A percentile compares a stretch with the other conserved stretches of the same genome.
Conservation (phyloP, 2,888 invertebrate species). For the Drosophila suboccidentalis region DNA sequence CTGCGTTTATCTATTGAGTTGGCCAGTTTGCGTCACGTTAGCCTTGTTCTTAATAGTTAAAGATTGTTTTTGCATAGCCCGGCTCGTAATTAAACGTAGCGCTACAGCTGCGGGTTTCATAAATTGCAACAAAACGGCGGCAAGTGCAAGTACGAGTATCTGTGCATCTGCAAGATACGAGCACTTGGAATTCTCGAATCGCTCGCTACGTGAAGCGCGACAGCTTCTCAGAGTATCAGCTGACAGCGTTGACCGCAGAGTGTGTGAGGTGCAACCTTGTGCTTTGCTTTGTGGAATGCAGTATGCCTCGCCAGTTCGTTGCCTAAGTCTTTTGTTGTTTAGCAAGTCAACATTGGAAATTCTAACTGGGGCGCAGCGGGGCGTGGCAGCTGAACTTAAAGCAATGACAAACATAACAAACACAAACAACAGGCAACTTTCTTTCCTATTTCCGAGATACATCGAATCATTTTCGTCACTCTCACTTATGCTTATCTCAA, state of each 20-base stretch:
- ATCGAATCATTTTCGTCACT: conserved; percentile 50
- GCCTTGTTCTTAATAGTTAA: conserved; percentile 76
- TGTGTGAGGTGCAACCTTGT: conserved; percentile 50
- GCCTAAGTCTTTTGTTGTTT: conserved; percentile 75
- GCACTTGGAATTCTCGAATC: not conserved
- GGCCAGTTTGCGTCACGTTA: conserved; percentile 56
- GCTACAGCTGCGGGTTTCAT: conserved; percentile 14
- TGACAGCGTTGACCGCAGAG: conserved; percentile 63
- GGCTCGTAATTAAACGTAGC: conserved; percentile 62
- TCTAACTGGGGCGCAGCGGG: conserved; percentile 56
- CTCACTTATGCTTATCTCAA: conserved; percentile 61
- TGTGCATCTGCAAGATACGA: conserved; percentile 54
- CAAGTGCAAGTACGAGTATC: conserved; percentile 39
- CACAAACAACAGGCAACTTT: conserved; percentile 23
- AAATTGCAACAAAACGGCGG: conserved; percentile 41
- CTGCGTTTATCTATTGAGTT: conserved; percentile 13
- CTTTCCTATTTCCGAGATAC: conserved; percentile 33
- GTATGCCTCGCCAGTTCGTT: conserved; percentile 61
- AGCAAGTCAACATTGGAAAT: conserved; percentile 40
- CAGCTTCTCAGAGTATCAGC: conserved; percentile 59
- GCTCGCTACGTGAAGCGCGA: conserved; percentile 27
- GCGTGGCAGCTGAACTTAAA: conserved; percentile 30
- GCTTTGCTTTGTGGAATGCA: conserved; percentile 44
- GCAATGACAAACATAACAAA: not conserved
- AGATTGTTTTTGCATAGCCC: conserved; percentile 56